A percentile compares a stretch with the other conserved stretches of the same genome.
phyloP scores from a whole-genome alignment of 2,888 invertebrate genomes.

The Caenorhabditis japonica region DNA sequence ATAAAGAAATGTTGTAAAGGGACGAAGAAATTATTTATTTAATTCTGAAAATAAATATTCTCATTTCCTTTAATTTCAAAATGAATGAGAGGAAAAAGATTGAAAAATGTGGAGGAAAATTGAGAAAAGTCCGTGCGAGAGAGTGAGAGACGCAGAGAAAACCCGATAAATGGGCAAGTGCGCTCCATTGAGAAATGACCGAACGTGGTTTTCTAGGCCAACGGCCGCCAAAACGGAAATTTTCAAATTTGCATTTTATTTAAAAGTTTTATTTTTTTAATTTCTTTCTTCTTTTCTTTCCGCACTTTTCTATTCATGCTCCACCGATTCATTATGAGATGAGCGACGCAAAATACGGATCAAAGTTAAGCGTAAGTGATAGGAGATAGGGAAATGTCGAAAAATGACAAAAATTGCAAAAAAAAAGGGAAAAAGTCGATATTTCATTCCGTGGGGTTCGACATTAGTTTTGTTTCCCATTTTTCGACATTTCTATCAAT shows the following conservation, averaged over 20 bases:
- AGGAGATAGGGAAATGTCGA: too few relatives aligned
- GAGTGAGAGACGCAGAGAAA: constrained; percentile 4
- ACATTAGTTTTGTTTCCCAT: too few relatives aligned
- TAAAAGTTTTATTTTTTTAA: not conserved
- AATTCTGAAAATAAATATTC: too few relatives aligned
- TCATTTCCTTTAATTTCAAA: too few relatives aligned
- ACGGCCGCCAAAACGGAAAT: constrained; percentile 4
- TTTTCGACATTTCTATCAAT: too few relatives aligned
- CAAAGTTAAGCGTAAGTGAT: constrained; percentile 30
- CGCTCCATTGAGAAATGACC: constrained; percentile 27
- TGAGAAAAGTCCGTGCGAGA: not conserved
- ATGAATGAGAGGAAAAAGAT: too few relatives aligned
- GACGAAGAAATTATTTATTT: too few relatives aligned
- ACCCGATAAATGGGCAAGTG: constrained; percentile 22
- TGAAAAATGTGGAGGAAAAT: too few relatives aligned
- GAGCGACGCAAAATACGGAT: constrained; percentile 16
- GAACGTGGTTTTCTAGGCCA: constrained; percentile 10
- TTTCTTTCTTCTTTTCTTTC: not conserved
- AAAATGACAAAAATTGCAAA: too few relatives aligned
- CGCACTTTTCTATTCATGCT: constrained; percentile 2
- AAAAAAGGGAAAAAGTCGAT: not conserved
- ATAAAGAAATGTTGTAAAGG: too few relatives aligned
- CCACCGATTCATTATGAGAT: constrained; percentile 15
- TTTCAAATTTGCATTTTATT: constrained; percentile 14
- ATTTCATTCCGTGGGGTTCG: too few relatives aligned